phyloP scores from a whole-genome alignment of 2,888 invertebrate genomes.

The Dascillus cervinus region DNA sequence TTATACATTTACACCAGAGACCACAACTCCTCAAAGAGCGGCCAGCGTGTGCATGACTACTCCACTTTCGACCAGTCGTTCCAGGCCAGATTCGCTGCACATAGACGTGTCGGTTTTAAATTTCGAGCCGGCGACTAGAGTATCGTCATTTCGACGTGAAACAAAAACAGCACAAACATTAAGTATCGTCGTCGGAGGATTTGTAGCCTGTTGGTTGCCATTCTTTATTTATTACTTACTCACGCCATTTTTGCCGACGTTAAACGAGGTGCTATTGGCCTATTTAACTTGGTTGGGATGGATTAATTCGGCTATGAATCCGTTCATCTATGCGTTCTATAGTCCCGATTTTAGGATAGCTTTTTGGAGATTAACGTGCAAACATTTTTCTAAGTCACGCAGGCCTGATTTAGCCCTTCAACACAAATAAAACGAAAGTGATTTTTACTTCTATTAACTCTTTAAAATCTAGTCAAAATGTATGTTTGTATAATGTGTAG shows the following conservation, averaged over 20 bases:
- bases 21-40: conserved; percentile 28
- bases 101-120: conserved; percentile 48
- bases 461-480: not conserved
- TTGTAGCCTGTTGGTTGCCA: conserved; percentile 82
- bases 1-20: conserved; percentile 34
- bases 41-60: conserved; percentile 30
- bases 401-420: conserved; percentile 34
- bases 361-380: conserved; percentile 75
- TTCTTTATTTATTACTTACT: conserved; percentile 78
- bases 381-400: conserved; percentile 51
- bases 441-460: conserved; percentile 4
- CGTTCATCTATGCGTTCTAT: conserved; percentile 86
- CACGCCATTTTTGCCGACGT: conserved; percentile 64
- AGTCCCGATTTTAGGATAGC: conserved; percentile 81
- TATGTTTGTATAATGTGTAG: not conserved
- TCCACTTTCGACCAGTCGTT: conserved; percentile 34
- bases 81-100: conserved; percentile 48
- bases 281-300: conserved; percentile 82
- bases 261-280: conserved; percentile 53
- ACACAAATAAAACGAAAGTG: conserved; percentile 31
- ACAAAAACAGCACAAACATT: conserved; percentile 84
- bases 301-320: conserved; percentile 86
- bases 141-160: conserved; percentile 66
- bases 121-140: conserved; percentile 47
- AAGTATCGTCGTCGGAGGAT: conserved; percentile 81